Conservation (phyloP, 2,888 invertebrate species). For the Pelosia muscerda region DNA sequence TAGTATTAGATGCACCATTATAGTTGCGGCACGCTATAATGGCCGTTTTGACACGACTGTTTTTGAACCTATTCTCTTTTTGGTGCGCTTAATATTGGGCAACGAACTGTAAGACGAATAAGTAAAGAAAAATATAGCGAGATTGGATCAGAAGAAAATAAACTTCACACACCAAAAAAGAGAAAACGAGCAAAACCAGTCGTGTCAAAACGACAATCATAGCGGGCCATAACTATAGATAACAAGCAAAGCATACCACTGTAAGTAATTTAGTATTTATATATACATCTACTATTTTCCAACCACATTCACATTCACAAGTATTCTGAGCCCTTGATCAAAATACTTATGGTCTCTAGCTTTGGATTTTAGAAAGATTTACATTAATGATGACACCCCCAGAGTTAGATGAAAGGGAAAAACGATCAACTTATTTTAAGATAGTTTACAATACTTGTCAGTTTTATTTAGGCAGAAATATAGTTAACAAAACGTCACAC, state of each 20-base stretch:
- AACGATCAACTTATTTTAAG: neutral
- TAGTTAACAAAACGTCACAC: neutral
- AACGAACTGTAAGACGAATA: too few relatives aligned
- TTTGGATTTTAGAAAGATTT: neutral
- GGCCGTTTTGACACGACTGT: too few relatives aligned
- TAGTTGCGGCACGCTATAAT: too few relatives aligned
- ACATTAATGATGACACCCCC: neutral
- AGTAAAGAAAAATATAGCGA: too few relatives aligned
- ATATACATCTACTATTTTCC: conserved; percentile 16
- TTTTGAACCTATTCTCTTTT: too few relatives aligned
- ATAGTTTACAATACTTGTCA: neutral
- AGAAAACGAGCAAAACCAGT: too few relatives aligned
- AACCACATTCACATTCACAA: conserved; percentile 14
- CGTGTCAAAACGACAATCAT: too few relatives aligned
- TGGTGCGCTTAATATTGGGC: too few relatives aligned
- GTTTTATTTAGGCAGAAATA: neutral
- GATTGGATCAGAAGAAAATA: too few relatives aligned
- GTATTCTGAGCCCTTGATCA: neutral
- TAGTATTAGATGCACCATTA: conserved; percentile 38
- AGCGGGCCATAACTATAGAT: too few relatives aligned
- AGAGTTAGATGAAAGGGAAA: neutral
- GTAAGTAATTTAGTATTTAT: conserved; percentile 11
- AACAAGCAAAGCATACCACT: conserved; percentile 58
- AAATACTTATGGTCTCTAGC: neutral
- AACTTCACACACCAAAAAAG: too few relatives aligned